phyloP scores from a whole-genome alignment of 1,140 invertebrate genomes.

The Drosophila truncata region DNA sequence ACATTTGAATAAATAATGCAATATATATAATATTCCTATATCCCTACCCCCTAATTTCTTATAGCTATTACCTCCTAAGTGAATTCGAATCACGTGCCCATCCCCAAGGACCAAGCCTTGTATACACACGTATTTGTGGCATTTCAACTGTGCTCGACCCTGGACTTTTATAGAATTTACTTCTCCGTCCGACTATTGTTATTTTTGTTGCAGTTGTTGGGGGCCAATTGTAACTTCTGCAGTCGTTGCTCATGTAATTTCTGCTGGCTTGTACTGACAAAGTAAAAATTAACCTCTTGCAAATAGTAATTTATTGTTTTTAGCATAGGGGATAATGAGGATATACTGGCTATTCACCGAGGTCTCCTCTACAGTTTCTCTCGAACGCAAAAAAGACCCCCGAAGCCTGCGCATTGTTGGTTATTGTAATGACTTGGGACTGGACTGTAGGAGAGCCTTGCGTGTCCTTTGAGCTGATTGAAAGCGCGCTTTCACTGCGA shows the following conservation, averaged over 20 bases:
- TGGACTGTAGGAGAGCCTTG: conserved; percentile 40
- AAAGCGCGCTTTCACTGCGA: conserved; percentile 57
- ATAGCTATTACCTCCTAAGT: neutral
- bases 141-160: conserved; percentile 28
- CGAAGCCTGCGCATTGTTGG: conserved; percentile 59
- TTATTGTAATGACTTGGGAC: conserved; percentile 63
- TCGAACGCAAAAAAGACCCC: neutral
- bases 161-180: conserved; percentile 40
- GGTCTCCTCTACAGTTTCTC: too few species aligned
- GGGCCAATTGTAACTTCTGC: conserved; percentile 69
- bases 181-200: conserved; percentile 36
- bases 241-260: conserved; percentile 68
- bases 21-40: neutral
- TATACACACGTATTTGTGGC: conserved; percentile 18
- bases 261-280: conserved; percentile 50
- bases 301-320: conserved; percentile 83
- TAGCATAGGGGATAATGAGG: conserved; percentile 76
- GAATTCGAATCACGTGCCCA: conserved; percentile 14
- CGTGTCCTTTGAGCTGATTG: conserved; percentile 70
- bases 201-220: conserved; percentile 45
- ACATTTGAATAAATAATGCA: neutral
- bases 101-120: conserved; percentile 16
- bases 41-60: too few species aligned
- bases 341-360: conserved; percentile 48
- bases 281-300: conserved; percentile 82